Evolutionary conservation across 2,888 invertebrate genomes (phyloP).

Genomic region (Acheta domesticus): DNA sequence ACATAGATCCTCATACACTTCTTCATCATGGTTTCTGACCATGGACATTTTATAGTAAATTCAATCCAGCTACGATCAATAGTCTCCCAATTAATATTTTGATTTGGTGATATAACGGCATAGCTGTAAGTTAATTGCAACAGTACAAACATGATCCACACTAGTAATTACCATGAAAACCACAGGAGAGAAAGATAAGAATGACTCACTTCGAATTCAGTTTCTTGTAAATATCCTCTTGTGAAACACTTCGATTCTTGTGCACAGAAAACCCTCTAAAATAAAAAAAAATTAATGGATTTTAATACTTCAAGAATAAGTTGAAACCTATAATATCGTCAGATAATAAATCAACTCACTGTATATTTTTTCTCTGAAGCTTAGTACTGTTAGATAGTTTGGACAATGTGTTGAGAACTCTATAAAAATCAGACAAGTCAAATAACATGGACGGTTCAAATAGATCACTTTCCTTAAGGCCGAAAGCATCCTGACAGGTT

Average conservation of each 20-base stretch:
- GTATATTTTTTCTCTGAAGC: slow-evolving; percentile 62
- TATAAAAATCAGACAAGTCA: slow-evolving; percentile 91
- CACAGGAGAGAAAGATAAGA: slow-evolving; percentile 26
- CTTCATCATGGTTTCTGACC: slow-evolving; percentile 68
- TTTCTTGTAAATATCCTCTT: slow-evolving; percentile 82
- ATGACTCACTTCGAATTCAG: slow-evolving; percentile 68
- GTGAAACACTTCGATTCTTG: slow-evolving; percentile 65
- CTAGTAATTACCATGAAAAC: background rate
- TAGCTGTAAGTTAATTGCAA: slow-evolving; percentile 32
- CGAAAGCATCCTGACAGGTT: slow-evolving; percentile 80
- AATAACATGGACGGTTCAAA: slow-evolving; percentile 96
- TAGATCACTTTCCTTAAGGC: slow-evolving; percentile 77
- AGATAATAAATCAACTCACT: slow-evolving; percentile 59
- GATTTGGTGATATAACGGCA: slow-evolving; percentile 31
- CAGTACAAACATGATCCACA: slow-evolving; percentile 40
- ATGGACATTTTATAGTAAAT: slow-evolving; percentile 61
- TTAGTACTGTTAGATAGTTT: slow-evolving; percentile 79
- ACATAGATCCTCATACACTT: slow-evolving; percentile 85
- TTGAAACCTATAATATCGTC: background rate
- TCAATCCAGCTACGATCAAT: slow-evolving; percentile 61
- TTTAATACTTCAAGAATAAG: background rate
- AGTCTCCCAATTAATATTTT: slow-evolving; percentile 35
- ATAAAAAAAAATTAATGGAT: slow-evolving; percentile 41
- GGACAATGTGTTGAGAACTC: slow-evolving; percentile 86
- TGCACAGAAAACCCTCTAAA: slow-evolving; percentile 79